phyloP scores from a whole-genome alignment of 1,140 invertebrate species.

The Choristoneura fumiferana region DNA sequence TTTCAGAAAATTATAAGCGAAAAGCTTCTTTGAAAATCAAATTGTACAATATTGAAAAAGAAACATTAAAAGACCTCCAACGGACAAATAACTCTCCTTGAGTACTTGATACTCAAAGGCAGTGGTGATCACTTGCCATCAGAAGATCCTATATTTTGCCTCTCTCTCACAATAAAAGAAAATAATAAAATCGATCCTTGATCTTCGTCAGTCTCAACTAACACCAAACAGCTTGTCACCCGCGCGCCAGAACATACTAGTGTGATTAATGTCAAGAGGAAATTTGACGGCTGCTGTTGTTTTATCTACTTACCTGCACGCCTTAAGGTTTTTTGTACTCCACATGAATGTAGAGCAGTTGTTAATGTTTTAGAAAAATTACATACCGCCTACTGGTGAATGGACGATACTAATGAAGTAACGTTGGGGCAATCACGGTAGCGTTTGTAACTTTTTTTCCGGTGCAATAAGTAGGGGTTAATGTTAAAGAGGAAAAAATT shows the following conservation, averaged over 20 bases:
- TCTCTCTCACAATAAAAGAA: too few species aligned
- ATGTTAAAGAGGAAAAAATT: not conserved
- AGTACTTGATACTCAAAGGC: too few species aligned
- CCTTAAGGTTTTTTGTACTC: slow-evolving; percentile 62
- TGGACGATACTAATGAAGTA: slow-evolving; percentile 14
- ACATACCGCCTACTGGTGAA: slow-evolving; percentile 42
- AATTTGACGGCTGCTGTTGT: slow-evolving; percentile 76
- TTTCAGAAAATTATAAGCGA: too few species aligned
- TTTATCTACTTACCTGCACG: slow-evolving; percentile 76
- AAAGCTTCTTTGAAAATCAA: too few species aligned
- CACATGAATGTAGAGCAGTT: slow-evolving; percentile 67
- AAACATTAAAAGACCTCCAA: too few species aligned
- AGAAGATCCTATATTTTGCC: too few species aligned
- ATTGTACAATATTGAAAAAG: too few species aligned
- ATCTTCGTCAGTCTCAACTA: slow-evolving; percentile 22
- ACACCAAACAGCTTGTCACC: slow-evolving; percentile 38
- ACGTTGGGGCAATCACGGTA: slow-evolving; percentile 6
- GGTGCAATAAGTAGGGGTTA: slow-evolving; percentile 15
- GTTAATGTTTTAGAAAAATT: slow-evolving; percentile 70
- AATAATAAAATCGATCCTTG: too few species aligned
- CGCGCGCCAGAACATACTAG: slow-evolving; percentile 63
- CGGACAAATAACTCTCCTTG: too few species aligned
- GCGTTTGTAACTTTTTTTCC: slow-evolving; percentile 7
- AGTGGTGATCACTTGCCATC: too few species aligned
- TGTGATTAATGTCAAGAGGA: slow-evolving; percentile 74